Base-by-base conservation (phyloP, 64 coral and sea anemone genomes). In the Catalaphyllia jardinei region DNA sequence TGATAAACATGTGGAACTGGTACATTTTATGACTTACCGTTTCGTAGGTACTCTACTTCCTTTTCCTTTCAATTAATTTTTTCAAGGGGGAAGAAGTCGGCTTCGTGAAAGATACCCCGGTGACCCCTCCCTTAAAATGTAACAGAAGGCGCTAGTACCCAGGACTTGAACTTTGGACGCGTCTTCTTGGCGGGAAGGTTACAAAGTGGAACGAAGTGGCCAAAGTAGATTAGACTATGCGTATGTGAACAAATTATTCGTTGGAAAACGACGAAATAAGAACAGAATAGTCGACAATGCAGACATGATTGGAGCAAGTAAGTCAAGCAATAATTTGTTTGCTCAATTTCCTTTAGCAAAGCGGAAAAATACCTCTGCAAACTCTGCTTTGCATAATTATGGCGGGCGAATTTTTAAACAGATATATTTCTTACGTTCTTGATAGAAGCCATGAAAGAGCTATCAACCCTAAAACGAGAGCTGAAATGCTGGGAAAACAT, bases 401-500 rank as follows among this genome's bases (percentile, higher is more conserved):
- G 7, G 42, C 42, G 42, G 42, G 42, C 42, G 42, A 46, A 46
- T 4, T 46, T 46, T 46, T 46, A 46, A 5, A 46, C 42, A 46
- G 42, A 46, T 8, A 46, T 7, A 46, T 46, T 46, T 5, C 42
- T 46, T 46, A 5, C 42, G 7, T 46, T 46, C 42, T 46, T 49
- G 46, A 20, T 64, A 85, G 81, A 85, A 16, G 60, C 60, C 18
- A 96, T 96, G 94, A 92, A 92, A 29, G 96, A 98, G 63, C 86
- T 98, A 18, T 77, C 79, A 25, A 31, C 67, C 11, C 86, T 98
- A 22, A 98, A 98, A 65, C 89, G 88, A 81, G 96, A 98, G 42
- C 57, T 98, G 20, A 98, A 98, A 71, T 94, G 93, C 29, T 98
- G 96, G 96, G 96, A 98, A 84, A 94, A 86, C 78, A 98, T 98